Evolutionary conservation across 1,140 invertebrate genomes (phyloP).

Genomic region (Ooceraea biroi): DNA sequence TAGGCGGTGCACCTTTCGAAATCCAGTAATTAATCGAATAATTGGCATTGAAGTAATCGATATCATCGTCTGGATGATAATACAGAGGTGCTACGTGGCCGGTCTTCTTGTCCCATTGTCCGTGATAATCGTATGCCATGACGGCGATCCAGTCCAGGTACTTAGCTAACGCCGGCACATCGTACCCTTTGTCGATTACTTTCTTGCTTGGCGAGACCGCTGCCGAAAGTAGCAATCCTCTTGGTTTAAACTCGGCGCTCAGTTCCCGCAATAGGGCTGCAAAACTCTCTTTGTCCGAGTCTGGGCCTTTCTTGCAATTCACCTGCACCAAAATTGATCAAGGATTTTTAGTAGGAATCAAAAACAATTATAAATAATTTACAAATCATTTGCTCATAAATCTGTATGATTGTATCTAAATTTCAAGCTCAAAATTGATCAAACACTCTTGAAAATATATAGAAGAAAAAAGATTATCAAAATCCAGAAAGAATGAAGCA

Average conservation of each 20-base stretch:
- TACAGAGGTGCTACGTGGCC: slow-evolving; percentile 94
- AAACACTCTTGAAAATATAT: background rate
- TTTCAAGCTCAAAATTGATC: background rate
- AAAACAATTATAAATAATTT: background rate
- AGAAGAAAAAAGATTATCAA: background rate
- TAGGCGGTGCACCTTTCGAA: slow-evolving; percentile 91
- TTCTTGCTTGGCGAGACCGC: slow-evolving; percentile 96
- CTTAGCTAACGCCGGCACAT: slow-evolving; percentile 90
- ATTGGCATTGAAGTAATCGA: slow-evolving; percentile 88
- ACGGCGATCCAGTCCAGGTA: slow-evolving; percentile 95
- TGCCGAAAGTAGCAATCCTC: slow-evolving; percentile 91
- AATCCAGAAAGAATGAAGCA: background rate
- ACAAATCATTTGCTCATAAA: background rate
- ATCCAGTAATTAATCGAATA: slow-evolving; percentile 96
- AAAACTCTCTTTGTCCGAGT: slow-evolving; percentile 93
- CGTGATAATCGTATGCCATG: slow-evolving; percentile 95
- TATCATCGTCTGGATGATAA: slow-evolving; percentile 89
- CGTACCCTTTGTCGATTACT: slow-evolving; percentile 94
- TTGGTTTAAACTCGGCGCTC: slow-evolving; percentile 90
- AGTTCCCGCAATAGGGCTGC: slow-evolving; percentile 91
- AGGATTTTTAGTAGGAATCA: background rate
- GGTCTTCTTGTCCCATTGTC: slow-evolving; percentile 94
- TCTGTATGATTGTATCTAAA: background rate
- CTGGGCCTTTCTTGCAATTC: slow-evolving; percentile 93
- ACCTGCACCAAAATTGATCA: slow-evolving; percentile 72